Base-by-base conservation (phyloP, 1,140 invertebrate genomes). In the Magallana ariakensis region DNA sequence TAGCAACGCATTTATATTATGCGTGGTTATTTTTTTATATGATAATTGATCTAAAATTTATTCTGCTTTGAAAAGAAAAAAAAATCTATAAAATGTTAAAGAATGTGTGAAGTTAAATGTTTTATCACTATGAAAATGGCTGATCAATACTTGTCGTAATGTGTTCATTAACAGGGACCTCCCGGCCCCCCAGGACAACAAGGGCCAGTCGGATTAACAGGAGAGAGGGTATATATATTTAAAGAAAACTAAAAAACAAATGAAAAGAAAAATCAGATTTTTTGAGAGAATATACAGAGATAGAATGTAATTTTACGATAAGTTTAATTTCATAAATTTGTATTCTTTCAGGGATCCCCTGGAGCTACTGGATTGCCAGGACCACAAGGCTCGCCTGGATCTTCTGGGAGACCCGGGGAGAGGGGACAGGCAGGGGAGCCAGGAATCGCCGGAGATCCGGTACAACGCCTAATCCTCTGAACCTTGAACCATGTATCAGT, bases 331-430 rank as follows among this genome's bases (percentile, higher is more conserved):
- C 13, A 55, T 8, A 26, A 80, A 19, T 10, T n/a, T 11, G 55
- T 60, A 26, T 60, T 62, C 9, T 60, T 80, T 46, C 83, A 92
- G 90, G 92, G 92, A 57, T 16, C 85, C 53, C 89, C 92, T 33
- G 93, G 93, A 75, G 55, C 89, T 15, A 19, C 57, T 56, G 93
- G 93, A 75, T 83, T 88, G 11, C 85, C 91, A 54, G 93, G 93
- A 70, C 85, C 90, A 22, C 80, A 88, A 58, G 93, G 92, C 80
- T 83, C 89, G 22, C 53, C 87, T 56, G 91, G 91, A 22, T 22
- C 86, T 10, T 55, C 89, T 57, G 93, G 92, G 87, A 84, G 83
- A 81, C 86, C 88, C 60, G 92, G 92, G 19, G 90, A 91, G 19
- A 66, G 88, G 19, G 92, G 90, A 60, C 26, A 46, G 26, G 9